Percentiles rank a stretch among this genome's conserved stretches.
Conservation (phyloP, 2,888 invertebrate genomes). For the Drosophila stalkeri region DNA sequence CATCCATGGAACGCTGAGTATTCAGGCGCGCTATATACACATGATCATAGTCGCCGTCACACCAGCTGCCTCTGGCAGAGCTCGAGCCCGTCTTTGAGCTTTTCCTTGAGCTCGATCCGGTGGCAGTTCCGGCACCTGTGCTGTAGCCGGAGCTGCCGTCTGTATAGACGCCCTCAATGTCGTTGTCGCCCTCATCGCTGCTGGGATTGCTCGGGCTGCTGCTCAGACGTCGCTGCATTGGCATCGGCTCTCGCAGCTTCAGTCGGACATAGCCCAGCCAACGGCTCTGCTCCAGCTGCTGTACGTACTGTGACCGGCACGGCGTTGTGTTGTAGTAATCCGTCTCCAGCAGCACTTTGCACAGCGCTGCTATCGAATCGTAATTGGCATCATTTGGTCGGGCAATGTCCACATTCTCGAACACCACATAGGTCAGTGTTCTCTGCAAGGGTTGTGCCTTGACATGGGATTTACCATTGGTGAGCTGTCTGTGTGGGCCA, state of each 20-base stretch:
- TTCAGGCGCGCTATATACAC: slow-evolving; percentile 87
- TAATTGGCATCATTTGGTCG: slow-evolving; percentile 87
- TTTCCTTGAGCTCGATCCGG: not conserved
- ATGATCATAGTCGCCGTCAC: slow-evolving; percentile 85
- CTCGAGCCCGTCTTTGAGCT: not conserved
- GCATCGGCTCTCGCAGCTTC: slow-evolving; percentile 75
- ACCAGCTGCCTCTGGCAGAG: slow-evolving; percentile 26
- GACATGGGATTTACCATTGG: slow-evolving; percentile 67
- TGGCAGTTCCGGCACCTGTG: slow-evolving; percentile 54
- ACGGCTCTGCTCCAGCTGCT: slow-evolving; percentile 75
- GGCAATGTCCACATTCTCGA: slow-evolving; percentile 90
- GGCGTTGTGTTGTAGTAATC: slow-evolving; percentile 82
- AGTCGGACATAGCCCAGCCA: slow-evolving; percentile 84
- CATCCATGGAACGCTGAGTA: slow-evolving; percentile 86
- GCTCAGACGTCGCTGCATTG: slow-evolving; percentile 10
- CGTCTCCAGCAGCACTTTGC: slow-evolving; percentile 87
- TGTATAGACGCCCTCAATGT: slow-evolving; percentile 65
- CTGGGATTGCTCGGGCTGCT: slow-evolving; percentile 6
- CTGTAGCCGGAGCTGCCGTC: slow-evolving; percentile 79
- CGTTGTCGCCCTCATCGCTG: slow-evolving; percentile 16
- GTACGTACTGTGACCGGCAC: slow-evolving; percentile 68
- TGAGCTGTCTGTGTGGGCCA: slow-evolving; percentile 68
- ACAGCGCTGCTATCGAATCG: slow-evolving; percentile 86
- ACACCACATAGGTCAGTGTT: slow-evolving; percentile 89
- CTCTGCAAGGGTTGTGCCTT: slow-evolving; percentile 87